Percentiles rank a stretch among this genome's conserved stretches.
Conservation (phyloP, 1,140 invertebrate genomes). For the Drosophila punjabiensis region DNA sequence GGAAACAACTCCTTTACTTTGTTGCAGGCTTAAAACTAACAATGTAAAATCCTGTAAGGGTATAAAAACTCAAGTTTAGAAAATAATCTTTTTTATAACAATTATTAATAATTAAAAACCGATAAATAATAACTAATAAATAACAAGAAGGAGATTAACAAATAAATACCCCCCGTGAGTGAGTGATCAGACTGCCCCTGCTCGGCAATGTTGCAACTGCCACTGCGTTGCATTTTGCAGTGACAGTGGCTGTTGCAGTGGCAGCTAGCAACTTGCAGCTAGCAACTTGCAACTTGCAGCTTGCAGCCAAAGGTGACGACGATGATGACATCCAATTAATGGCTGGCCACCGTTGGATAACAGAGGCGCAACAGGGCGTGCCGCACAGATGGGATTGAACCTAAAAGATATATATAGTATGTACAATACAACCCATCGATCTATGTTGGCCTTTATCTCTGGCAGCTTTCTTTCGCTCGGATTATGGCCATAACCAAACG, state of each 20-base stretch:
- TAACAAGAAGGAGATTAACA: too few species aligned
- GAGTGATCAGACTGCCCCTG: background rate
- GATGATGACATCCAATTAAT: conserved; percentile 51
- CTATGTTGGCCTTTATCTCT: background rate
- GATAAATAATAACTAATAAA: background rate
- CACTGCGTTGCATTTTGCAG: background rate
- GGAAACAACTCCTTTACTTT: too few species aligned
- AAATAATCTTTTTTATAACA: background rate
- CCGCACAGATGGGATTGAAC: background rate
- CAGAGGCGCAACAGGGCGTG: conserved; percentile 10
- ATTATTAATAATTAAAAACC: too few species aligned
- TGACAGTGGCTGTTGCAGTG: background rate
- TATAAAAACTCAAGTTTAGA: too few species aligned
- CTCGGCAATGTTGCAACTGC: background rate
- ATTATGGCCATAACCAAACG: conserved; percentile 1
- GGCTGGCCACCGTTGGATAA: conserved; percentile 36
- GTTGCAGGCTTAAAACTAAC: too few species aligned
- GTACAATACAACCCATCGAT: background rate
- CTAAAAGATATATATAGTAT: background rate
- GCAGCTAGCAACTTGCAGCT: conserved; percentile 3
- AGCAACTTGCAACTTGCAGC: conserved; percentile 17
- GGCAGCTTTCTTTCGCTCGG: conserved; percentile 1
- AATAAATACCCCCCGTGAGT: background rate
- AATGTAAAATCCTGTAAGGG: too few species aligned
- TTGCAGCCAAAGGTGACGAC: conserved; percentile 48